Evolutionary conservation across 2,797 vertebrate genomes (phyloP), one percentile per base, ranked within the genome.

Genomic region (Tokudaia muenninki): DNA sequence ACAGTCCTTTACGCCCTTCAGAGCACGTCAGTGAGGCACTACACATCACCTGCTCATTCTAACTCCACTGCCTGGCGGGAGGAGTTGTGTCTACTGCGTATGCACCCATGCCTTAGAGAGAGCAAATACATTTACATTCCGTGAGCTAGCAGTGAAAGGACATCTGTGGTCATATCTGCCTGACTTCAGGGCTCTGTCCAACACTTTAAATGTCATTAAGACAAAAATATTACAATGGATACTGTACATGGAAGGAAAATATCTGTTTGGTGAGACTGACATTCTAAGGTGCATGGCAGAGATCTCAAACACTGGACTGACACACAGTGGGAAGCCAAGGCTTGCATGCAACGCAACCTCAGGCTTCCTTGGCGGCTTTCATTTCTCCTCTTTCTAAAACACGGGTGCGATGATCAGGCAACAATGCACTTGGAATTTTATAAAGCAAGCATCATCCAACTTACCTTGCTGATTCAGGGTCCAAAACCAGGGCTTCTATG

Each of bases 401-500:
- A 93, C 17, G 91, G n/a, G 0, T 57, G 34, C 52, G 26, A 86
- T 34, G 21, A 94, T 31, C 95, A 89, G 77, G n/a, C 87, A 96
- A 96, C 8, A 79, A 52, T 12, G 63, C 47, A 90, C 31, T 17
- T 57, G 47, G 72, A 63, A 97, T 50, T 65, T 74, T 82, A 55
- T 84, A 84, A 88, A 50, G 22, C 26, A 95, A 52, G 63, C 92
- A 94, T 26, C 90, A 92, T 80, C 77, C 97, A 78, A 97, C 98
- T 98, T 98, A 99, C 99, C 99, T 99, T 98, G 99, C 99, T 57
- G 99, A 99, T 91, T 99, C 99, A 44, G 99, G 99, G 98, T 99
- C 99, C 97, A 99, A 98, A 97, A 99, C 99, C 96, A 99, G 98
- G 78, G 99, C 99, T 98, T 99, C 99, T 86, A 99, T 99, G 2